Percentiles rank a stretch among this genome's conserved stretches.
phyloP scores from a whole-genome alignment of 2,888 invertebrate genomes.

The Xestia rhomboidea region DNA sequence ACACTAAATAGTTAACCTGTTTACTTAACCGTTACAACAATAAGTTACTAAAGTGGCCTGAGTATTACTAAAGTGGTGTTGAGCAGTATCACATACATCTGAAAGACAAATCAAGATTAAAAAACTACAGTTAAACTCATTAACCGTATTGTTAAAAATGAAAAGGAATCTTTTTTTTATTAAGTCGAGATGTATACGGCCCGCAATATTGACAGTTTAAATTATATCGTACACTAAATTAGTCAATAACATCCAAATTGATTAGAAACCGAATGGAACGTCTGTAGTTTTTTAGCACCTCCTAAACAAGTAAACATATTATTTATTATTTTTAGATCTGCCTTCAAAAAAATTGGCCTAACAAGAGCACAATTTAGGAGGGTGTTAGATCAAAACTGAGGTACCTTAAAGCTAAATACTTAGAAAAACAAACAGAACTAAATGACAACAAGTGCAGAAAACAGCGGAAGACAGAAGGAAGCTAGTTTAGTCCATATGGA shows the following conservation, averaged over 20 bases:
- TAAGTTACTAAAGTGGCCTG: conserved; percentile 61
- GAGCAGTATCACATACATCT: conserved; percentile 19
- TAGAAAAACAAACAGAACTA: conserved; percentile 62
- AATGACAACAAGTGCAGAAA: conserved; percentile 63
- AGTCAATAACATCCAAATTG: neutral
- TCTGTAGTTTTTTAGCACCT: conserved; percentile 29
- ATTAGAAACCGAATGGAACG: neutral
- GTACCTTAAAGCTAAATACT: conserved; percentile 56
- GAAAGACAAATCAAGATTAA: neutral
- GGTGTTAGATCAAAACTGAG: conserved; percentile 40
- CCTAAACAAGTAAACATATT: conserved; percentile 8
- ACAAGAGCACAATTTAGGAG: conserved; percentile 35
- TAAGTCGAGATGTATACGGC: conserved; percentile 6
- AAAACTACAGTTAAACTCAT: neutral
- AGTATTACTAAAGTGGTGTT: conserved; percentile 54
- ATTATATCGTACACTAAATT: conserved; percentile 21
- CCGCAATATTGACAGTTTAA: conserved; percentile 1
- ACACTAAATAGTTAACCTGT: conserved; percentile 48
- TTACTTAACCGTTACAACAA: conserved; percentile 54
- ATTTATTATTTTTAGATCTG: neutral
- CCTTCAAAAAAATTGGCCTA: neutral
- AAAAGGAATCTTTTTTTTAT: neutral
- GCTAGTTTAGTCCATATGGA: conserved; percentile 26
- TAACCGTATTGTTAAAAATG: neutral
- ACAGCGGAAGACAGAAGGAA: conserved; percentile 64